These are phyloP conservation scores for Porphyrio hochstetteri DNA, from an alignment of 2,113 vertebrate species.

Conservation along the genomic window DNA sequence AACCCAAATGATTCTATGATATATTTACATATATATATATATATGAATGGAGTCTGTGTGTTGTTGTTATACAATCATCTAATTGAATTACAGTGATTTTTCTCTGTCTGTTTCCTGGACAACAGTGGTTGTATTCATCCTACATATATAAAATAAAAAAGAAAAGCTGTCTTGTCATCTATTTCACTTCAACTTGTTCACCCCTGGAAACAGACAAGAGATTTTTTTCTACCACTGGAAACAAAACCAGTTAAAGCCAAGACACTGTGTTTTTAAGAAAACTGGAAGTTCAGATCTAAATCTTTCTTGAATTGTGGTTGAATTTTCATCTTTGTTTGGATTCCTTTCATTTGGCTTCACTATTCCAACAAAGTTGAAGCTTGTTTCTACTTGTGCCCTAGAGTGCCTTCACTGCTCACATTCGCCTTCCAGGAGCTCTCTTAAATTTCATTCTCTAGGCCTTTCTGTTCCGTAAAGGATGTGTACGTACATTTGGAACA, in stretches of 20 bases:
- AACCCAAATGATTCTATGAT: too few relatives aligned
- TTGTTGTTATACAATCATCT: neutral
- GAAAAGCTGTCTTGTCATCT: neutral
- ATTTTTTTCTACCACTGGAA: neutral
- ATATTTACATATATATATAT: neutral
- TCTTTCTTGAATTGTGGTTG: neutral
- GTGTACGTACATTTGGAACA: neutral
- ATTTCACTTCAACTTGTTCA: neutral
- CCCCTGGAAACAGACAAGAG: neutral
- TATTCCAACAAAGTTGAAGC: neutral
- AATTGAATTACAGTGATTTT: neutral
- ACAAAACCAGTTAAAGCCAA: neutral
- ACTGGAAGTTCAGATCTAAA: neutral
- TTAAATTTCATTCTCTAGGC: neutral
- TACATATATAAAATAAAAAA: neutral
- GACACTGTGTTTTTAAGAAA: neutral
- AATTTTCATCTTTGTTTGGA: neutral
- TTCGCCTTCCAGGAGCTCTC: neutral
- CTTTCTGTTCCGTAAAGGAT: neutral
- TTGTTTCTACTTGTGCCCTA: neutral
- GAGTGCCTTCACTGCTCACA: neutral
- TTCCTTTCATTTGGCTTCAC: neutral
- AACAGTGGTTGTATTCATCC: neutral
- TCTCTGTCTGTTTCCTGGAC: neutral
- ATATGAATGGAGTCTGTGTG: neutral